Evolutionary conservation across 2,797 vertebrate genomes (phyloP), one percentile per base, ranked within the genome.

Genomic region (Hippocampus kuda): DNA sequence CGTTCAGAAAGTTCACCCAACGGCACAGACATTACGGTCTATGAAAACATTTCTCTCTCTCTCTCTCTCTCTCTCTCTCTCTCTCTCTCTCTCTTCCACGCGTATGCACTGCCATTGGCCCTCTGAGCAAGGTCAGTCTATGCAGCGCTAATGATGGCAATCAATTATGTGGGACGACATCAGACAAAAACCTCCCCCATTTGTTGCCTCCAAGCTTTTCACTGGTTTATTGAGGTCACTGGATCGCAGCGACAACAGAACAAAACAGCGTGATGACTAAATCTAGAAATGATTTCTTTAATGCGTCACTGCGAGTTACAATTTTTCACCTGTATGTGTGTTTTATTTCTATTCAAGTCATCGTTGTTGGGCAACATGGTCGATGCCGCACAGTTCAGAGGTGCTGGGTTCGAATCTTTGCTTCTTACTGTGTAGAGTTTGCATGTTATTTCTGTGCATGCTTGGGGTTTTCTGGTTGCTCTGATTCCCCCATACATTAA

Each of bases 111-210:
- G 41, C 51, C 67, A 22, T 16, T 18, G 48, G 24, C 44, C 62
- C 70, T 71, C 22, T 13, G 1, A 81, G 76, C 83, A 87, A 88
- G 85, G 86, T 86, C 81, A 85, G 68, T 68, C 72, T 16, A 18
- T 26, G 10, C 68, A 46, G 60, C 77, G 27, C 77, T 87, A 82
- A 89, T 82, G 79, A 86, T 79, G 69, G 75, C 77, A 75, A 87
- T 87, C 85, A 87, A 86, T 86, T 87, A 84, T 69, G 24, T 51
- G 67, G 59, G 26, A 75, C 77, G 70, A 78, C 81, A 80, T 73
- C 75, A 82, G 80, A 78, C 63, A 26, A 68, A 60, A 75, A 75
- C 73, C 81, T 67, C 82, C 74, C 76, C 81, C 79, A 60, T 78
- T 73, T 72, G 71, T 44, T 68, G 69, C 13, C 69, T 71, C 77